Evolutionary conservation across 1,140 invertebrate species (phyloP).

Genomic region (Spodoptera litura): DNA sequence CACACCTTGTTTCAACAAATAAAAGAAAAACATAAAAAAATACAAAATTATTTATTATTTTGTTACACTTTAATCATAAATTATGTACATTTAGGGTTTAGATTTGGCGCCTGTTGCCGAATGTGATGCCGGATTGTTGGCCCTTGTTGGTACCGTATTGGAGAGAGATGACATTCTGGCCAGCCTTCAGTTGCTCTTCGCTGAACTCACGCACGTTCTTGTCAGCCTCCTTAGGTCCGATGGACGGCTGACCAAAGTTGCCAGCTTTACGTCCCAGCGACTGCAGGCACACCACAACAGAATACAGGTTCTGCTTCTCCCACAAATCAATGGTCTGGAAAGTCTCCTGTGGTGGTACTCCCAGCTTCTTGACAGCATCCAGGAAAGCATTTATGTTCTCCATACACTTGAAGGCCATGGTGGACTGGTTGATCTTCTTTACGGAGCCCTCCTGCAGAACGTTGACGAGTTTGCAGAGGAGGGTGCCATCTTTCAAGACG

Average conservation of each 20-base stretch:
- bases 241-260: constrained; percentile 94
- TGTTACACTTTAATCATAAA: constrained; percentile 65
- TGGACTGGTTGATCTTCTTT: constrained; percentile 95
- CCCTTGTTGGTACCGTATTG: constrained; percentile 98
- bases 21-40: constrained; percentile 60
- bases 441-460: constrained; percentile 92
- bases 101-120: constrained; percentile 97
- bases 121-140: constrained; percentile 96
- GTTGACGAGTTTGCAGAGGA: constrained; percentile 95
- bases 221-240: constrained; percentile 97
- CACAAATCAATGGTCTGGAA: constrained; percentile 99
- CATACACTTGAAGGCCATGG: constrained; percentile 99
- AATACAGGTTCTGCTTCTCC: constrained; percentile 98
- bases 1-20: constrained; percentile 59
- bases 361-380: constrained; percentile 93
- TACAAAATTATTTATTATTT: constrained; percentile 74
- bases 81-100: constrained; percentile 80
- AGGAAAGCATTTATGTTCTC: constrained; percentile 99
- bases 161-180: constrained; percentile 95
- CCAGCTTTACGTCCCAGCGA: constrained; percentile 97
- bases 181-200: constrained; percentile 96
- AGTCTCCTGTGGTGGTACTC: constrained; percentile 97
- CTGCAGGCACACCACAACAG: constrained; percentile 97
- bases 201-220: constrained; percentile 95
- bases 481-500: constrained; percentile 93